Base-by-base conservation (phyloP, 2,113 vertebrate genomes). In the Illadopsis cleaveri region DNA sequence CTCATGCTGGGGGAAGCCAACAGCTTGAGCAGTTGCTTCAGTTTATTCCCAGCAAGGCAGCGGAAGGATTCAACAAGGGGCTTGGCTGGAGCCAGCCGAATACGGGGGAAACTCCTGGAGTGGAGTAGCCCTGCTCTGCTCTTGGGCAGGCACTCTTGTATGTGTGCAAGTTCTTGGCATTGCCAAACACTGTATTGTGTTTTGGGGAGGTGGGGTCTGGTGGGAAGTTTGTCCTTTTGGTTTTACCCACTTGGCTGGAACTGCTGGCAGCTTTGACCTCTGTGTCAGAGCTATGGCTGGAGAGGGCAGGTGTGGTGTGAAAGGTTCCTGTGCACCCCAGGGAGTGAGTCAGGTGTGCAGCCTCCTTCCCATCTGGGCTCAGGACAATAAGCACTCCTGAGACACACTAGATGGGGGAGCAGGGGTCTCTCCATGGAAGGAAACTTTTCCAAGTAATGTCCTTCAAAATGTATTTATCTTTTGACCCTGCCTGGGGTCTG, bases 401-500 rank as follows among this genome's bases (percentile, higher is more conserved):
- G 62, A 13, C 1, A 3, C 6, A 6, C 20, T 7, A 8, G 28
- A 8, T 0, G 0, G 25, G 25, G 11, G 14, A 51, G 24, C 2
- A 3, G 72, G 33, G 5, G 18, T 47, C 15, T 45, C 17, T 69
- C 22, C 5, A 1, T 33, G 70, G 53, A 62, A 51, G 4, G 42
- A 30, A 30, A 14, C 27, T 50, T 40, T 71, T 31, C 44, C 0
- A 0, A 82, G 64, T 35, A 22, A 9, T 0, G 9, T 19, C 10
- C 54, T 50, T 57, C 31, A 42, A 10, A 83, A 54, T 3, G 0
- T 11, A 2, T 9, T 4, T 12, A 3, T 4, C 0, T 0, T 31
- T 13, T 42, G 42, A 68, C 24, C 33, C 54, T 37, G 15, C 9
- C 5, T 0, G 0, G 6, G 25, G 5, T 25, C 12, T 4, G 37